Evolutionary conservation across 2,113 vertebrate species (phyloP), one percentile per base, ranked within the genome.

Genomic region (Garra rufa): DNA sequence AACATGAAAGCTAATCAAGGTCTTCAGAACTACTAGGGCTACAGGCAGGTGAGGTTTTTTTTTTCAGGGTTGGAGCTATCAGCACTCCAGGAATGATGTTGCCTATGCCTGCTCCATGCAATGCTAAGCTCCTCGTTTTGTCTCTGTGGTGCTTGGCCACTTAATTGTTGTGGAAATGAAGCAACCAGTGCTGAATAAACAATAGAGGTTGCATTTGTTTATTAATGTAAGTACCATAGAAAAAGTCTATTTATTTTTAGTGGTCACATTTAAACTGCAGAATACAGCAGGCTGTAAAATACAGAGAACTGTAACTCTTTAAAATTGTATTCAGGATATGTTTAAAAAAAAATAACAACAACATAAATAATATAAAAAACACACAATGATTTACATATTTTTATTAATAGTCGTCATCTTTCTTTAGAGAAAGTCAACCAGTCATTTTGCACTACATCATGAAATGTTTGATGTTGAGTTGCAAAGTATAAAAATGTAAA

Each of bases 151-250:
- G n/a, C n/a, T n/a, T n/a, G n/a, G n/a, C n/a, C n/a, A n/a, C n/a
- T n/a, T n/a, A n/a, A n/a, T n/a, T n/a, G n/a, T n/a, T n/a, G n/a
- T n/a, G n/a, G n/a, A 10, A 71, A 9, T 7, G 21, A 21, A 43
- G 38, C 21, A 43, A 6, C 38, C 26, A 70, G 15, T 81, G 44
- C 34, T 9, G 30, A 19, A 15, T 17, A 73, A 8, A 15, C 24
- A 43, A 41, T 59, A 21, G 19, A 82, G 50, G 30, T 73, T 41
- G n/a, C 59, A 71, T 28, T 57, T 52, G 34, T 82, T 82, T 44
- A 82, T 83, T 76, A 61, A 21, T 28, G 41, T 34, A 38, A 69
- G 65, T 83, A 43, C 41, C 34, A 70, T 79, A 50, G 13, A 15
- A 78, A 65, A n/a, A n/a, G n/a, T n/a, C n/a, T n/a, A n/a, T n/a